Conservation (phyloP, 35 echinoderm and acorn worm species). For the Lytechinus variegatus region DNA sequence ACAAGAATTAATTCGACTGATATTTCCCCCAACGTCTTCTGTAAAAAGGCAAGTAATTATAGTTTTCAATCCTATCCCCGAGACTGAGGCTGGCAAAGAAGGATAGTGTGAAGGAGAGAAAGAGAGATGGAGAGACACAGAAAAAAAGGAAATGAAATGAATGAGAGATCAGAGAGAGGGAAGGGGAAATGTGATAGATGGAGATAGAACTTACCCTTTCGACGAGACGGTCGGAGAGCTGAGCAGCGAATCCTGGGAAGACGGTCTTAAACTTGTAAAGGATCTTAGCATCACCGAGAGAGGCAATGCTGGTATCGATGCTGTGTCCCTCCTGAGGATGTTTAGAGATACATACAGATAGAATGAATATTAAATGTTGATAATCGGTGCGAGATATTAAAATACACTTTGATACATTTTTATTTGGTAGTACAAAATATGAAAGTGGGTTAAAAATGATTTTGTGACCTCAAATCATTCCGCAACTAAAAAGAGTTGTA, state of each 20-base stretch:
- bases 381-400: neutral
- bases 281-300: conserved; percentile 15
- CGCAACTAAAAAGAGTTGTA: neutral
- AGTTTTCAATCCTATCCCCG: no score
- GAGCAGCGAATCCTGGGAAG: conserved; percentile 46
- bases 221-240: conserved; percentile 12
- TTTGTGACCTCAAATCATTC: neutral
- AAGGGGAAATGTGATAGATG: no score
- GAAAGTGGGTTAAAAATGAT: no score
- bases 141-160: no score
- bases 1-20: no score
- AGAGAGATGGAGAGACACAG: no score
- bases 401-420: neutral
- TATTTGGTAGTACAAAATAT: neutral
- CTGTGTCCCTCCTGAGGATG: neutral
- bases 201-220: neutral
- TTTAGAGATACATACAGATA: neutral
- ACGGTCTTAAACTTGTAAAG: conserved; percentile 11
- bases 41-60: no score
- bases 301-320: neutral
- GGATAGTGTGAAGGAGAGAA: no score
- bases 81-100: no score
- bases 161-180: no score
- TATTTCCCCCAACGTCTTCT: no score
- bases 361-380: neutral